Evolutionary conservation across 2,888 invertebrate species (phyloP), one percentile per base, ranked within the genome.

Genomic region (Chrysopilus asiliformis): DNA sequence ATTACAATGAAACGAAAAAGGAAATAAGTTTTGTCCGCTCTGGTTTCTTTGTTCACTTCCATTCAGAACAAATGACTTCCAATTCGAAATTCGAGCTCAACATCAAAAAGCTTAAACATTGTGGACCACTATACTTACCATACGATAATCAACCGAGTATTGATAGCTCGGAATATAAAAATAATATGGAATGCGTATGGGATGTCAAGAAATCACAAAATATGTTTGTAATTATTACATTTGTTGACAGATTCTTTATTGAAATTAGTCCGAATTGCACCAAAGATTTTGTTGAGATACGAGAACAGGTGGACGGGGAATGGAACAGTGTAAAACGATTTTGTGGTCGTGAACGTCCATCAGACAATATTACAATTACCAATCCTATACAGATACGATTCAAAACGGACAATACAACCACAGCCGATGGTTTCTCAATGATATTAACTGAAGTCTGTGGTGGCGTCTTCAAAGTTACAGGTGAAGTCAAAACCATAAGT

Each of bases 121-220:
- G n/a, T n/a, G n/a, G n/a, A n/a, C n/a, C n/a, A n/a, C n/a, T n/a
- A n/a, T n/a, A n/a, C n/a, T n/a, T n/a, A n/a, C n/a, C n/a, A n/a
- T n/a, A n/a, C n/a, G n/a, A n/a, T n/a, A n/a, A n/a, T n/a, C n/a
- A n/a, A n/a, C n/a, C n/a, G n/a, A n/a, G n/a, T n/a, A n/a, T n/a
- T n/a, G n/a, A n/a, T n/a, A n/a, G n/a, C n/a, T n/a, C 53, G 8
- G 58, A 32, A 8, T 85, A 86, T 58, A 68, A 68, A 8, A 65
- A 71, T 42, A 79, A 81, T 53, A 65, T 70, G 22, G 84, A 85
- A 59, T 86, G 86, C 53, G 57, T 68, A 3, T 86, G 85, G 85
- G 76, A 76, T 47, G 71, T 90, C 36, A 57, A 62, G 22, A 67
- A 73, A 1, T 63, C 68, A 1, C 46, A 65, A 19, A 86, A 86